These are phyloP conservation scores for Schizopygopsis malacanthus DNA, from an alignment of 2,797 vertebrate species.

Conservation along the genomic window DNA sequence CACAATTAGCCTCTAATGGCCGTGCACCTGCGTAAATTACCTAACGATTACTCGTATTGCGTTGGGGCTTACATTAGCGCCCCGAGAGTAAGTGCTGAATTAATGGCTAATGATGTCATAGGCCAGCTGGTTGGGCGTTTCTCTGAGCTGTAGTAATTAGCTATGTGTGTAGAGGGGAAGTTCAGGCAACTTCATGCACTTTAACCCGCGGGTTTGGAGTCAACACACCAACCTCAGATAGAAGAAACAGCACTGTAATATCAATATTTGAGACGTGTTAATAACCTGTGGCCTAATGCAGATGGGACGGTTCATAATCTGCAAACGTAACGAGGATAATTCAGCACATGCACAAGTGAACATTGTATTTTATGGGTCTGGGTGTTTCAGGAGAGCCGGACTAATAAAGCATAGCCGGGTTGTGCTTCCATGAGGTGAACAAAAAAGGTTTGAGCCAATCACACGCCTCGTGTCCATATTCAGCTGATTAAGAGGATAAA, in stretches of 20 bases:
- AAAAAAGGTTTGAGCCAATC: slow-evolving; percentile 24
- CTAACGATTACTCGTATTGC: slow-evolving; percentile 31
- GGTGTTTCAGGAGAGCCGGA: neutral
- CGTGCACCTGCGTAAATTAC: slow-evolving; percentile 49
- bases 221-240: slow-evolving; percentile 11
- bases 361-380: slow-evolving; percentile 66
- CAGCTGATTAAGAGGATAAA: slow-evolving; percentile 41
- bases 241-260: slow-evolving; percentile 57
- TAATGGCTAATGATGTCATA: slow-evolving; percentile 55
- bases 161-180: neutral
- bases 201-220: neutral
- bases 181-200: slow-evolving; percentile 8
- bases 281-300: slow-evolving; percentile 63
- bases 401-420: neutral
- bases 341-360: slow-evolving; percentile 70
- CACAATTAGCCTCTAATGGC: slow-evolving; percentile 53
- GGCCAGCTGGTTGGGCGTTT: slow-evolving; percentile 44
- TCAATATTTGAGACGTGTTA: slow-evolving; percentile 65
- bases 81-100: slow-evolving; percentile 25
- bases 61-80: slow-evolving; percentile 49
- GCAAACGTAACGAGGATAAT: slow-evolving; percentile 62
- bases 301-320: slow-evolving; percentile 60
- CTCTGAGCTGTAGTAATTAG: slow-evolving; percentile 4
- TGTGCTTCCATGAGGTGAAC: neutral
- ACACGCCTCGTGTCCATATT: slow-evolving; percentile 41